A percentile compares a stretch with the other conserved stretches of the same genome.
phyloP scores from a whole-genome alignment of 2,113 vertebrate genomes.

The Brachyhypopomus occidentalis region DNA sequence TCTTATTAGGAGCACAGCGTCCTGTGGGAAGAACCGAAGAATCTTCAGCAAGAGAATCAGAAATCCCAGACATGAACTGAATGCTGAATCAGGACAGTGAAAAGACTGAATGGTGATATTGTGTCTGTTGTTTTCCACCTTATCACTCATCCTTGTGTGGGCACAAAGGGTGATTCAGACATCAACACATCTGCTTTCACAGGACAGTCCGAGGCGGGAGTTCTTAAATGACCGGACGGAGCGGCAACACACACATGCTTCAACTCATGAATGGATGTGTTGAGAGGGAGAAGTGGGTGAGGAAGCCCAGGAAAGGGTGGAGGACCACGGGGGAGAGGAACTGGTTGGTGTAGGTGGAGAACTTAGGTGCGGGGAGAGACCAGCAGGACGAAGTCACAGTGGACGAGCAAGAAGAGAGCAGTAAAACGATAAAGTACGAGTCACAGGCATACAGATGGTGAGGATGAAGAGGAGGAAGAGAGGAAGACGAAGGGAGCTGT shows the following conservation, averaged over 20 bases:
- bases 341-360: not conserved
- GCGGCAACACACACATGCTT: slow-evolving; percentile 12
- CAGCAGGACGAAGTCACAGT: not conserved
- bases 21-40: not conserved
- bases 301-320: not conserved
- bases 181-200: slow-evolving; percentile 36
- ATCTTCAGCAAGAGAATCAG: not conserved
- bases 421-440: not conserved
- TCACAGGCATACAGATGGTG: not conserved
- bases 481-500: not conserved
- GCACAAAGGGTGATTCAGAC: slow-evolving; percentile 13
- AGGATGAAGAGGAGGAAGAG: not conserved
- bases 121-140: slow-evolving; percentile 24
- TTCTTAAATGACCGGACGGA: slow-evolving; percentile 22
- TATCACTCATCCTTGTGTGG: slow-evolving; percentile 9
- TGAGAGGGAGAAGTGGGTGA: slow-evolving; percentile 31
- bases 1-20: not conserved
- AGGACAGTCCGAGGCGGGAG: slow-evolving; percentile 3
- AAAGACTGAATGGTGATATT: slow-evolving; percentile 3
- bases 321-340: not conserved
- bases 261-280: slow-evolving; percentile 55
- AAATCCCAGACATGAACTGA: not conserved
- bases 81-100: slow-evolving; percentile 19
- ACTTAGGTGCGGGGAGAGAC: not conserved
- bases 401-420: not conserved